Conservation (phyloP, 2,888 invertebrate species). For the Stegana nigrithorax region DNA sequence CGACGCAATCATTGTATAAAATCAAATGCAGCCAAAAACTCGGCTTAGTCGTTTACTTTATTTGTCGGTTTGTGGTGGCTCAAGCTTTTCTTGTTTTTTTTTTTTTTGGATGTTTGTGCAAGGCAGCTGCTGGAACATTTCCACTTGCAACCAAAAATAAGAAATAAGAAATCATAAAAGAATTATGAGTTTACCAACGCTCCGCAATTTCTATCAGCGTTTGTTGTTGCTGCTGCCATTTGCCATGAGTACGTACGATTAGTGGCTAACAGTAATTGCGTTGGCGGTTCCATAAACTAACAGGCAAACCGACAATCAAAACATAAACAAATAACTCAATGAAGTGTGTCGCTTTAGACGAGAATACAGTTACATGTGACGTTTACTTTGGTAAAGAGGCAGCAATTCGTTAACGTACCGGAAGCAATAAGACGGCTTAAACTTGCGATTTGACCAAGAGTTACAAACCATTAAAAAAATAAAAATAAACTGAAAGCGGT, state of each 20-base stretch:
- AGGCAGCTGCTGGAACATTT: neutral
- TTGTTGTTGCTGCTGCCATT: conserved; percentile 48
- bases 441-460: no score
- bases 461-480: no score
- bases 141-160: neutral
- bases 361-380: no score
- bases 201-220: conserved; percentile 48
- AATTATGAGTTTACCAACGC: conserved; percentile 49
- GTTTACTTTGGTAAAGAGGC: no score
- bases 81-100: neutral
- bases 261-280: neutral
- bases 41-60: neutral
- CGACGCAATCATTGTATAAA: neutral
- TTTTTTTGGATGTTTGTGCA: neutral
- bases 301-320: neutral
- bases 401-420: no score
- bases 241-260: conserved; percentile 39
- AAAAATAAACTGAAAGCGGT: no score
- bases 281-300: conserved; percentile 23
- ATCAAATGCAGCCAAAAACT: neutral
- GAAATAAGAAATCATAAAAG: neutral
- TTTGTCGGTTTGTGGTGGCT: neutral
- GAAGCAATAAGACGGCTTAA: no score
- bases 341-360: neutral
- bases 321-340: neutral